Base-by-base conservation (phyloP, 2,113 vertebrate species). In the Pelodiscus sinensis region DNA sequence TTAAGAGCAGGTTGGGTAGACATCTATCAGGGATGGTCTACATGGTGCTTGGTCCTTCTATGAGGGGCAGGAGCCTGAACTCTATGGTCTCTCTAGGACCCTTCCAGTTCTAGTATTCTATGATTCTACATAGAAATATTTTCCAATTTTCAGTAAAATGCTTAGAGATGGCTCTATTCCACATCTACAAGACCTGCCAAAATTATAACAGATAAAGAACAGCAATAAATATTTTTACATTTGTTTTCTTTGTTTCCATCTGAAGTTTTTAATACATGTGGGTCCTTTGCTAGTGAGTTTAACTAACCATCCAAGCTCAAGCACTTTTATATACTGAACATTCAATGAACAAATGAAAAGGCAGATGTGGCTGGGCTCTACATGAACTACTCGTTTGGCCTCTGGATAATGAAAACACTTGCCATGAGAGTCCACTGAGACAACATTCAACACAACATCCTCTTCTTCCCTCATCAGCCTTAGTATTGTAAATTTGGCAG, bases 191-290 rank as follows among this genome's bases (percentile, higher is more conserved):
- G 19, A 80, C 4, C 79, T 68, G 78, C 84, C 62, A 51, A 86
- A 90, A 5, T n/a, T 18, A 73, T n/a, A 86, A 73, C 3, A 55
- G 56, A 54, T n/a, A 73, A 83, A 29, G 60, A 90, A 79, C 19
- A 21, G 35, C 18, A 85, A 19, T 51, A 52, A 38, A 2, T 78
- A 65, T 82, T 44, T 54, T 84, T 80, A 50, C 1, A 19, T 86
- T 87, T 88, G 4, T 18, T 81, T 88, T 87, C 1, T 95, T 82
- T 89, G 44, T 6, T 35, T 89, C 93, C 92, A 29, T 75, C 62
- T 89, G 51, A 4, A 14, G 52, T 93, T 92, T 79, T 22, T 84
- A 51, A 57, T n/a, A 24, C 0, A 1, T 0, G 1, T 44, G 89
- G 2, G 27, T 12, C 12, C 11, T 93, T 82, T 68, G 16, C 44